These are phyloP conservation scores for Sorex fumeus DNA, from an alignment of 2,113 vertebrate species.

Conservation along the genomic window DNA sequence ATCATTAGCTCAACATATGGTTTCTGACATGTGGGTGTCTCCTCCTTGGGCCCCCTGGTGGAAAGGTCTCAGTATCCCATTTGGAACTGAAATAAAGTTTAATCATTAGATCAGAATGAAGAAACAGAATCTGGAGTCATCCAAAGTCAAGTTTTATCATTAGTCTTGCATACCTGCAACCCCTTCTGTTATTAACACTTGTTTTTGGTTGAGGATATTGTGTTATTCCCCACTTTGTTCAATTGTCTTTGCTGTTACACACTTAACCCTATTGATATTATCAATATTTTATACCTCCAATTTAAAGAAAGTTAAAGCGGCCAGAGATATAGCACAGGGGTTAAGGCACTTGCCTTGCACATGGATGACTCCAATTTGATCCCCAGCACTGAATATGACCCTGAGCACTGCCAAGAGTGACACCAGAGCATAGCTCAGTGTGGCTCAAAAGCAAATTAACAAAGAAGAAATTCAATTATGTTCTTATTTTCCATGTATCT, in stretches of 20 bases:
- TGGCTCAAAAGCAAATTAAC: no score
- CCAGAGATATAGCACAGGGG: no score
- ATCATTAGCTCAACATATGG: not conserved
- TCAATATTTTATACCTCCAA: not conserved
- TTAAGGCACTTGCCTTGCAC: no score
- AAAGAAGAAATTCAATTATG: not conserved
- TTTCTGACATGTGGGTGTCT: not conserved
- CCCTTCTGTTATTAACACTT: not conserved
- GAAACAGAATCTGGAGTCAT: not conserved
- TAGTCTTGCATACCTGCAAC: not conserved
- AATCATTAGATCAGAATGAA: not conserved
- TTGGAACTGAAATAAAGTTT: not conserved
- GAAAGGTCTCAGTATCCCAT: not conserved
- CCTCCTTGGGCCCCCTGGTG: not conserved
- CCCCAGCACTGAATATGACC: no score
- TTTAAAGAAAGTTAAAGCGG: not conserved
- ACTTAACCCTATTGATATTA: not conserved
- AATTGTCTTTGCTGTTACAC: not conserved
- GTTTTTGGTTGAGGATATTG: not conserved
- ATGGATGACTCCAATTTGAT: no score
- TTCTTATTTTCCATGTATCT: not conserved
- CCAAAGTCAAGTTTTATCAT: not conserved
- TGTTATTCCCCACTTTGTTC: not conserved
- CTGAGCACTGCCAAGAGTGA: no score
- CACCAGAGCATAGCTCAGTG: no score